phyloP scores from a whole-genome alignment of 2,113 vertebrate species.

The Craseonycteris thonglongyai region DNA sequence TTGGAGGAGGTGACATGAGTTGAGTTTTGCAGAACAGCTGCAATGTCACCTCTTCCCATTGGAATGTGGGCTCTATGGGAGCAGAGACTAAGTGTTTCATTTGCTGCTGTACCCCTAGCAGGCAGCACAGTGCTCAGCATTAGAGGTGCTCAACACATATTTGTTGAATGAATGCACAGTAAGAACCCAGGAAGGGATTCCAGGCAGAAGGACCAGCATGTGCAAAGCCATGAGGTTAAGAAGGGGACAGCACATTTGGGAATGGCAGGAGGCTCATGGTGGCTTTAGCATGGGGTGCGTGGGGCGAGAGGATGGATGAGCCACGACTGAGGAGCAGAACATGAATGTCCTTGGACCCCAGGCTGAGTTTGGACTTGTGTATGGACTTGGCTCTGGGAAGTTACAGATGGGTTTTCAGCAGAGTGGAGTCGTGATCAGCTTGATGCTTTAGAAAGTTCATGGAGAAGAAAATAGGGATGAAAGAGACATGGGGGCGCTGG shows the following conservation, averaged over 20 bases:
- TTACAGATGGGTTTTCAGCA: neutral
- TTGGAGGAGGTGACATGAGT: neutral
- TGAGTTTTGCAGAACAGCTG: neutral
- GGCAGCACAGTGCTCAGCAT: neutral
- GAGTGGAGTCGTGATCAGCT: neutral
- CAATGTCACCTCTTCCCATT: neutral
- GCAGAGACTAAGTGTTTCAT: neutral
- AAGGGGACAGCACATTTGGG: fast-evolving
- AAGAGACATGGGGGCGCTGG: neutral
- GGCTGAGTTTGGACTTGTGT: neutral
- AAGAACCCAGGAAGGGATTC: neutral
- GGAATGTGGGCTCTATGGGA: neutral
- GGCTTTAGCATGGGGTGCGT: neutral
- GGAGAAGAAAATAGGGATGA: neutral
- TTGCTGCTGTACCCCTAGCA: neutral
- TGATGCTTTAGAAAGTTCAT: neutral
- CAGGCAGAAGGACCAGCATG: neutral
- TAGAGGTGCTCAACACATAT: neutral
- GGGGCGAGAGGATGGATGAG: neutral
- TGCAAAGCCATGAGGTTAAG: neutral
- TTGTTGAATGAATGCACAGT: neutral
- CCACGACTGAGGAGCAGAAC: neutral
- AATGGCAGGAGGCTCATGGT: neutral
- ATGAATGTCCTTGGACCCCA: neutral
- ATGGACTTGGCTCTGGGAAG: neutral